Base-by-base conservation (phyloP, 2,888 invertebrate species). In the Diplazon laetatorius region DNA sequence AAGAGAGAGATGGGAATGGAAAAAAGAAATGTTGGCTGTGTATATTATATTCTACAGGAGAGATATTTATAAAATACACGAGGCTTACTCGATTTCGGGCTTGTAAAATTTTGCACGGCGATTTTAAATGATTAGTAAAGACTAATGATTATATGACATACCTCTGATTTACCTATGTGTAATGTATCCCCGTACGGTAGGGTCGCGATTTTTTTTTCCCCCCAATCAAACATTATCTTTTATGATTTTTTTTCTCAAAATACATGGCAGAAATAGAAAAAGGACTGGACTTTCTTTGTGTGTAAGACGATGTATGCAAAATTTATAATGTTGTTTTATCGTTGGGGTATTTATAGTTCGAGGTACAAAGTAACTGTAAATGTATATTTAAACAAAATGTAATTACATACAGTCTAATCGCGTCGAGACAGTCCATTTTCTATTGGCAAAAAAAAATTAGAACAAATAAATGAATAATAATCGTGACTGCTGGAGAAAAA, bases 1-100 rank as follows among this genome's bases (percentile, higher is more conserved):
- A 5, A 30, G 6, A 30, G 30, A 30, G 6, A 30, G 30, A 30
- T 30, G 30, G 30, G 2, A 30, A 30, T 5, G 6, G 6, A 30
- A 30, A 30, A 70, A 69, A 70, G 62, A 70, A 69, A 76, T 73
- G 42, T 72, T 77, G 76, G 81, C 81, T 80, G 81, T 80, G 80
- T 80, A 69, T 35, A 39, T 44, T 68, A 75, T 75, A 80, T 81
- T 78, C 52, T 69, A 74, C 52, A 48, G 76, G 65, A 63, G 72
- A 35, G 35, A 75, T 75, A 73, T 79, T 69, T 80, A 59, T 76
- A 6, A n/a, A 66, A 59, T 69, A 62, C 57, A 46, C 55, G 44
- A 59, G 52, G 46, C 55, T 55, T 44, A 63, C 35, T 57, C 55
- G 59, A 57, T 69, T 69, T 76, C 55, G 35, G 62, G 55, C 35